Percentiles rank a stretch among this genome's conserved stretches.
Evolutionary conservation across 2,888 invertebrate species (phyloP).

Genomic region (Azorinus chamasolen): DNA sequence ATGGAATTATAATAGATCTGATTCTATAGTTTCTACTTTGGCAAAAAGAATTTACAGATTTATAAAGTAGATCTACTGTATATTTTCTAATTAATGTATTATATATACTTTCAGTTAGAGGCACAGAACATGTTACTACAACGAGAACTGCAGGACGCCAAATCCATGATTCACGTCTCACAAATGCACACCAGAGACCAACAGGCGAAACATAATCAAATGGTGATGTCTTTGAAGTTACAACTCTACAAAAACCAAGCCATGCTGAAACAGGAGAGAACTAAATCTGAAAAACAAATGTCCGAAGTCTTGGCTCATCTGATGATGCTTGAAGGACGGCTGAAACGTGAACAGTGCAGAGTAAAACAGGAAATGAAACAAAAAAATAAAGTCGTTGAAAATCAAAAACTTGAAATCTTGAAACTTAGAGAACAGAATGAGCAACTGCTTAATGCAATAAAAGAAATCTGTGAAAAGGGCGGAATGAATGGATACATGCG

Average conservation of each 20-base stretch:
- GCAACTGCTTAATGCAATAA: conserved; percentile 71
- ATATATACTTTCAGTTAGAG: too few relatives aligned
- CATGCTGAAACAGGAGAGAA: conserved; percentile 55
- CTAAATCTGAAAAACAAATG: conserved; percentile 71
- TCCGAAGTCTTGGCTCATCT: conserved; percentile 75
- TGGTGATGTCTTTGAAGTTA: conserved; percentile 68
- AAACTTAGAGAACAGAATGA: conserved; percentile 73
- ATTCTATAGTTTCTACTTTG: too few relatives aligned
- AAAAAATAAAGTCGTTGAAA: conserved; percentile 72
- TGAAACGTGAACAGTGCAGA: conserved; percentile 73
- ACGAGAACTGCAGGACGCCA: conserved; percentile 44
- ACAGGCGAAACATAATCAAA: conserved; percentile 68
- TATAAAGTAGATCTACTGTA: too few relatives aligned
- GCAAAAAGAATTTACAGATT: too few relatives aligned
- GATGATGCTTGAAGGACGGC: conserved; percentile 75
- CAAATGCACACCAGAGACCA: conserved; percentile 67
- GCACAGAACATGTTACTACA: conserved; percentile 8
- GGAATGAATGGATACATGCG: conserved; percentile 72
- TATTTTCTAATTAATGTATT: too few relatives aligned
- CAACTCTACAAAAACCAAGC: conserved; percentile 71
- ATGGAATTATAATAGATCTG: too few relatives aligned
- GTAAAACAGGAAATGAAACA: conserved; percentile 66
- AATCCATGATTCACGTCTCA: conserved; percentile 57
- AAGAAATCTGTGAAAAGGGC: conserved; percentile 72
- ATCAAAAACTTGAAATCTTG: conserved; percentile 72